Conservation (phyloP, 2,888 invertebrate genomes). For the Punctoribates punctum region DNA sequence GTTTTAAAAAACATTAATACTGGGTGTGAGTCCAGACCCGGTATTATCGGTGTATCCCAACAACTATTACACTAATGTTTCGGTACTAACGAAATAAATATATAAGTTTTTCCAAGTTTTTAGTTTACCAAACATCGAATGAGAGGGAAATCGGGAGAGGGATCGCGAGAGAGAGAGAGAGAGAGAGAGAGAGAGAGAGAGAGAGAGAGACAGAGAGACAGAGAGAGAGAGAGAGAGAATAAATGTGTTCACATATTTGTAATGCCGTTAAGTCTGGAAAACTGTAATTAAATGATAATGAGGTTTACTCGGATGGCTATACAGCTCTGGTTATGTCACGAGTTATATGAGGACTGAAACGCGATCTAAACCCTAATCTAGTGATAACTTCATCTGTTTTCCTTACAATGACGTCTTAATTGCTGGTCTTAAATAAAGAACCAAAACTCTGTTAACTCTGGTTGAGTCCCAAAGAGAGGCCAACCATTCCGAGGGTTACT, state of each 20-base stretch:
- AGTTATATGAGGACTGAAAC: slow-evolving; percentile 33
- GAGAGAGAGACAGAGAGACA: slow-evolving; percentile 8
- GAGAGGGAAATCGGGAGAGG: neutral
- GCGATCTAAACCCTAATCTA: slow-evolving; percentile 29
- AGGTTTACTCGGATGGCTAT: slow-evolving; percentile 25
- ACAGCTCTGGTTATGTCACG: slow-evolving; percentile 32
- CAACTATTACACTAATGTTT: neutral
- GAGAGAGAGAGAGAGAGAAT: neutral
- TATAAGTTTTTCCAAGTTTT: neutral
- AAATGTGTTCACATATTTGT: slow-evolving; percentile 33
- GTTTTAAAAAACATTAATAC: slow-evolving; percentile 33
- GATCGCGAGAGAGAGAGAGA: neutral
- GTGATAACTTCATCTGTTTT: slow-evolving; percentile 35
- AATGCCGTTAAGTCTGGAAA: slow-evolving; percentile 30
- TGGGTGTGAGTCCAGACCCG: slow-evolving; percentile 24
- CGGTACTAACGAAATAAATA: neutral
- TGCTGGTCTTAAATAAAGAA: slow-evolving; percentile 2
- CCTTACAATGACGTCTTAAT: slow-evolving; percentile 34
- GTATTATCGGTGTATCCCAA: slow-evolving; percentile 7
- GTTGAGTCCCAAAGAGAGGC: neutral
- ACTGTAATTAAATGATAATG: slow-evolving; percentile 45
- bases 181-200: slow-evolving; percentile 2
- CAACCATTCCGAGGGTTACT: neutral
- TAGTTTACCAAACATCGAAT: neutral
- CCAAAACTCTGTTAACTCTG: neutral